Percentiles rank a stretch among this genome's conserved stretches.
Evolutionary conservation across 2,888 invertebrate species (phyloP).

Genomic region (Hybos culiciformis): DNA sequence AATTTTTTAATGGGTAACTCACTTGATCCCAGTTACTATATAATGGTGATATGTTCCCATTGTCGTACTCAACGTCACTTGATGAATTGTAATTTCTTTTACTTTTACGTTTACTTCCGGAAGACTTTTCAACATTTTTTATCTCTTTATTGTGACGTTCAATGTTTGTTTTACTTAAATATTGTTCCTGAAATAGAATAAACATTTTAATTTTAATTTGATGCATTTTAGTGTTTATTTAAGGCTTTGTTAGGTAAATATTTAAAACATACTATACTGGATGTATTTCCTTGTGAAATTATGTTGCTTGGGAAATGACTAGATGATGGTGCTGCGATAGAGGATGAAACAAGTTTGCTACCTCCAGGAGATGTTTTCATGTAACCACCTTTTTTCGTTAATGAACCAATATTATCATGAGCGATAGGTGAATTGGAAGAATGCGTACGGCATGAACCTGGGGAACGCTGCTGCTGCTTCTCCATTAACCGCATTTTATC

Average conservation of each 20-base stretch:
- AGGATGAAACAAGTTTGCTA: neutral
- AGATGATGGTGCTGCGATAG: slow-evolving; percentile 10
- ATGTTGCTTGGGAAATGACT: slow-evolving; percentile 14
- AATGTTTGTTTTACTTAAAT: slow-evolving; percentile 36
- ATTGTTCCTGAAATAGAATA: slow-evolving; percentile 16
- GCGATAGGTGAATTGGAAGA: slow-evolving; percentile 10
- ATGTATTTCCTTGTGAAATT: slow-evolving; percentile 8
- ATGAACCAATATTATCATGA: no score
- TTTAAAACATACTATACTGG: slow-evolving; percentile 10
- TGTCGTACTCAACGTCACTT: slow-evolving; percentile 42
- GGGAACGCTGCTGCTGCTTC: slow-evolving; percentile 10
- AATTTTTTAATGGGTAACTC: slow-evolving; percentile 4
- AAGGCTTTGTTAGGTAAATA: neutral
- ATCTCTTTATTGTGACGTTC: slow-evolving; percentile 23
- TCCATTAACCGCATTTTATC: slow-evolving; percentile 18
- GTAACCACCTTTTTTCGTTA: slow-evolving; percentile 4
- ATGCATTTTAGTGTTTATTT: neutral
- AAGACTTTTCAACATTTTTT: slow-evolving; percentile 14
- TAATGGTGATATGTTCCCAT: slow-evolving; percentile 47
- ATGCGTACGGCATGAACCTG: slow-evolving; percentile 1
- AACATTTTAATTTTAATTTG: neutral
- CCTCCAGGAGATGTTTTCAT: slow-evolving; percentile 10
- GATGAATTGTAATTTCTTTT: slow-evolving; percentile 18
- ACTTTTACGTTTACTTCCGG: slow-evolving; percentile 11
- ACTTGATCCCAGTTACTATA: slow-evolving; percentile 58